Evolutionary conservation across 1,140 invertebrate genomes (phyloP), one percentile per base, ranked within the genome.

Genomic region (Caenorhabditis briggsae): DNA sequence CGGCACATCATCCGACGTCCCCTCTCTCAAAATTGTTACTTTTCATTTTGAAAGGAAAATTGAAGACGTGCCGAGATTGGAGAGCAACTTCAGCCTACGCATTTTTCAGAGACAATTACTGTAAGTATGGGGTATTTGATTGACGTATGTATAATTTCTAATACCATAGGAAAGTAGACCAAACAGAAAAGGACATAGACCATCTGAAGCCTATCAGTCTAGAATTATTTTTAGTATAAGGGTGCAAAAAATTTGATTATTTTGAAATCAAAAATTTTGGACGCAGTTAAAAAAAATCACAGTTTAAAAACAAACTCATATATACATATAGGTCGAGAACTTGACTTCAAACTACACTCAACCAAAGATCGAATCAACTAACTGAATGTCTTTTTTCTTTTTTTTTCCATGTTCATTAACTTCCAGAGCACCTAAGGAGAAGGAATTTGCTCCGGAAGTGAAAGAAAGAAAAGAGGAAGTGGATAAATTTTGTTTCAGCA

Each of bases 361-460:
- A 41, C 61, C 8, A 33, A 59, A 59, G 56, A 59, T 59, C 20
- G 61, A 41, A 65, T 33, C 2, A 41, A 41, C 18, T 18, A 65
- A 25, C 25, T 25, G 33, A 65, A 8, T 65, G 11, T 20, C 61
- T 53, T 53, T 53, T 53, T 53, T 33, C n/a, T 33, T 3, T 3
- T 33, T 33, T 65, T 41, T 65, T 33, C 61, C 61, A 65, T 65
- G 41, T 65, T 65, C 61, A 65, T 65, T 65, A 65, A 41, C 33
- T 16, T 33, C 61, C 12, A 59, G 61, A 65, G 61, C 61, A 33
- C 61, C 33, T 23, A 23, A 59, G 20, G n/a, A 65, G 20, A 20
- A 11, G 61, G 33, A 65, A 33, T 3, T 25, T 18, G 11, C 61
- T 20, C 61, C 61, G 61, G 61, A 65, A 65, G 25, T 20, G 12